phyloP scores from a whole-genome alignment of 1,140 invertebrate species.

The Aporrectodea caliginosa region DNA sequence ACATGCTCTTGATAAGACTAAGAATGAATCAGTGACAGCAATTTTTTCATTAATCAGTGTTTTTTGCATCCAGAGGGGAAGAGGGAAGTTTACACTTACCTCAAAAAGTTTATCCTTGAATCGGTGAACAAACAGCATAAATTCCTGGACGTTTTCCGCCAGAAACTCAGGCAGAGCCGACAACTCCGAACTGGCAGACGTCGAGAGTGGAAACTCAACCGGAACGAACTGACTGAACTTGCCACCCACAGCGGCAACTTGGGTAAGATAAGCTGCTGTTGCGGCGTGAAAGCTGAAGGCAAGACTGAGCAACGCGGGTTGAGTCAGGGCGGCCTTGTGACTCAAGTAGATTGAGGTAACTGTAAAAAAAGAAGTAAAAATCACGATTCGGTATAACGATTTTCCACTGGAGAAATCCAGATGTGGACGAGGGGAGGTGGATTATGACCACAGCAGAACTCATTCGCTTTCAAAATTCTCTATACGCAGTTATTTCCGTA shows the following conservation, averaged over 20 bases:
- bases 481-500: too few relatives aligned
- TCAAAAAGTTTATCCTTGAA: slow-evolving; percentile 57
- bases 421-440: too few relatives aligned
- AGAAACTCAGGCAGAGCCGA: slow-evolving; percentile 84
- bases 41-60: too few relatives aligned
- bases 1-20: too few relatives aligned
- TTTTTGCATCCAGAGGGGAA: too few relatives aligned
- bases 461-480: too few relatives aligned
- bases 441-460: too few relatives aligned
- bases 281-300: slow-evolving; percentile 73
- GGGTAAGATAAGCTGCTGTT: slow-evolving; percentile 77
- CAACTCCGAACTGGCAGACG: slow-evolving; percentile 47
- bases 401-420: too few relatives aligned
- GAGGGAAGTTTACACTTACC: slow-evolving; percentile 39
- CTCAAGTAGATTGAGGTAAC: slow-evolving; percentile 53
- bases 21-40: too few relatives aligned
- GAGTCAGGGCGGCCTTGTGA: slow-evolving; percentile 67
- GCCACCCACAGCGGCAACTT: slow-evolving; percentile 63
- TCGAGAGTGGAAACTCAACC: slow-evolving; percentile 66
- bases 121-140: slow-evolving; percentile 69
- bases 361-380: slow-evolving; percentile 34
- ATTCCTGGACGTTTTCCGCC: slow-evolving; percentile 79
- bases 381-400: too few relatives aligned
- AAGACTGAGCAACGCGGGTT: slow-evolving; percentile 66
- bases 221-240: slow-evolving; percentile 54